A percentile compares a stretch with the other conserved stretches of the same genome.
These are phyloP conservation scores for Furcula furcula DNA, from an alignment of 2,888 invertebrate species.

Conservation along the genomic window DNA sequence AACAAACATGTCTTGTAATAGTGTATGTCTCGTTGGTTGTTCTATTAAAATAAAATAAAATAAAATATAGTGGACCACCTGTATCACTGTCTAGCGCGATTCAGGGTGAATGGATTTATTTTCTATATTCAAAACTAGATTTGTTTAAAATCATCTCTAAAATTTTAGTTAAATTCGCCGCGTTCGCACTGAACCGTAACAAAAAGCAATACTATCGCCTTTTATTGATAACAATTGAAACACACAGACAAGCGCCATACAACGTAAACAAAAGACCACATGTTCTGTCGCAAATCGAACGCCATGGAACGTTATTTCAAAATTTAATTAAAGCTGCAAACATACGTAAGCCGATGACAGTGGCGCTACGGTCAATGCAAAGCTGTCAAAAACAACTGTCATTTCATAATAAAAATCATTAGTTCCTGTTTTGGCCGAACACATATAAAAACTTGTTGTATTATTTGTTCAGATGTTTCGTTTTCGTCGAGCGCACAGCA, in stretches of 20 bases:
- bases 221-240: conserved; percentile 13
- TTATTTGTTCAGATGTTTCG: conserved; percentile 1
- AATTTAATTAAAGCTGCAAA: conserved; percentile 6
- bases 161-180: conserved; percentile 2
- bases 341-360: neutral
- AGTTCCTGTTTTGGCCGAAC: neutral
- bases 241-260: conserved; percentile 15
- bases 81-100: no score
- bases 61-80: no score
- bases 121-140: no score
- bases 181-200: neutral
- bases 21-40: no score
- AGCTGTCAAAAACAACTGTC: neutral
- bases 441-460: neutral
- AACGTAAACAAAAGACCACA: conserved; percentile 18
- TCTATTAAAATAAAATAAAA: no score
- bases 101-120: no score
- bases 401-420: neutral
- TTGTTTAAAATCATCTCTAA: no score
- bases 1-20: no score
- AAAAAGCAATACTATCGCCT: neutral
- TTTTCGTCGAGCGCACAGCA: neutral
- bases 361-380: neutral
- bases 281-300: conserved; percentile 25
- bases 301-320: conserved; percentile 14